Base-by-base conservation (phyloP, 2,113 vertebrate genomes). In the Lepidothrix coronata region DNA sequence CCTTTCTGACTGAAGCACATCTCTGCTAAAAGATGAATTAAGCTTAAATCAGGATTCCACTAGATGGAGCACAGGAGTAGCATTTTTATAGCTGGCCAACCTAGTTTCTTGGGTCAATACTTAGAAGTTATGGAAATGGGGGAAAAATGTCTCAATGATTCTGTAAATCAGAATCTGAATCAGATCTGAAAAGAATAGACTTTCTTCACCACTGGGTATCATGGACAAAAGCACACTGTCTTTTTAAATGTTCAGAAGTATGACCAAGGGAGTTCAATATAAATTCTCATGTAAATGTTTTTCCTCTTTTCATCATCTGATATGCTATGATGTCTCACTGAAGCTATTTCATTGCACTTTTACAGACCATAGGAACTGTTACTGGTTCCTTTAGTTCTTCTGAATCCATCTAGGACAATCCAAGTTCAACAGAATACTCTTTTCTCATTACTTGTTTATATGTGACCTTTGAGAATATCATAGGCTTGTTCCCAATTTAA, bases 61-160 rank as follows among this genome's bases (percentile, higher is more conserved):
- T 98, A 98, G 98, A 96, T 98, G 98, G 97, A 98, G 98, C 98
- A 98, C 97, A 97, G 97, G 85, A 97, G 97, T 94, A 97, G 95
- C 41, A 94, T 83, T 97, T 97, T 95, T 94, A 72, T 24, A 91
- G 46, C 94, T 80, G 88, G 46, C 44, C 73, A 87, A 72, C 70
- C 22, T 62, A 66, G 43, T 51, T 83, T 95, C 51, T 79, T 85
- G 72, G 70, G 67, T 93, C 79, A 96, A 58, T 33, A 71, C n/a
- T 22, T 86, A 63, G 23, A 89, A 81, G 59, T 67, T 91, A 67
- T 8, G 33, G 83, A 96, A 91, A 94, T 11, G 73, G 66, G 88
- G 51, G 65, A 51, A 92, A 92, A 88, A 41, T 10, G 9, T 68
- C 37, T 51, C 18, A 48, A 35, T 79, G n/a, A 70, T 91, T 89